These are phyloP conservation scores for Dugesia japonica DNA, from an alignment of 2,888 invertebrate species.

Conservation along the genomic window DNA sequence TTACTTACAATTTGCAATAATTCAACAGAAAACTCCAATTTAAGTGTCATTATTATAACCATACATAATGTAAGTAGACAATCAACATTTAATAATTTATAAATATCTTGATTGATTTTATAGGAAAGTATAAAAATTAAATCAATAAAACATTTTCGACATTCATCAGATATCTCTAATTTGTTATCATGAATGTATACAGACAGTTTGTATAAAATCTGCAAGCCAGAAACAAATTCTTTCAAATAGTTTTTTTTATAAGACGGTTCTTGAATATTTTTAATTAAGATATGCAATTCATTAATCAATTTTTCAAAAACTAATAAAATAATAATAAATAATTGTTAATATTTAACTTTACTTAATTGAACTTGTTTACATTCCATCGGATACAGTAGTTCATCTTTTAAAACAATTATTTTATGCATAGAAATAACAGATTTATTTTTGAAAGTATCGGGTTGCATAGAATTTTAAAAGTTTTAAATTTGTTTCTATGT, in stretches of 20 bases:
- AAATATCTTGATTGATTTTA: background rate
- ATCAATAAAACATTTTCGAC: background rate
- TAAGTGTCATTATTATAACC: too few relatives aligned
- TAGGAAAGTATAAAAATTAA: background rate
- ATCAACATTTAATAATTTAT: background rate
- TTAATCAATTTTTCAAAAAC: background rate
- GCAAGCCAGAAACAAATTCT: background rate
- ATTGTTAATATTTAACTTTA: background rate
- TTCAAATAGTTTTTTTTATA: background rate
- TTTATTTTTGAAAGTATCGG: too few relatives aligned
- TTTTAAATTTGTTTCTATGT: too few relatives aligned
- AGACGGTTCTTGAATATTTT: background rate
- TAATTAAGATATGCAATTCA: background rate
- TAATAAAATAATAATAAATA: background rate
- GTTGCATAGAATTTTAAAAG: too few relatives aligned
- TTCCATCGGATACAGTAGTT: background rate
- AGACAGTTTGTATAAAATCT: background rate
- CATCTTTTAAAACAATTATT: background rate
- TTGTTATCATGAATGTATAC: background rate
- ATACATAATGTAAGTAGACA: background rate
- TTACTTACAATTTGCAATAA: too few relatives aligned
- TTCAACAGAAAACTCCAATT: too few relatives aligned
- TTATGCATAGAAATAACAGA: background rate
- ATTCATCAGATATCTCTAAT: background rate
- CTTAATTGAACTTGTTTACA: background rate